Base-by-base conservation (phyloP, 2,888 invertebrate genomes). In the Caenorhabditis sp. region DNA sequence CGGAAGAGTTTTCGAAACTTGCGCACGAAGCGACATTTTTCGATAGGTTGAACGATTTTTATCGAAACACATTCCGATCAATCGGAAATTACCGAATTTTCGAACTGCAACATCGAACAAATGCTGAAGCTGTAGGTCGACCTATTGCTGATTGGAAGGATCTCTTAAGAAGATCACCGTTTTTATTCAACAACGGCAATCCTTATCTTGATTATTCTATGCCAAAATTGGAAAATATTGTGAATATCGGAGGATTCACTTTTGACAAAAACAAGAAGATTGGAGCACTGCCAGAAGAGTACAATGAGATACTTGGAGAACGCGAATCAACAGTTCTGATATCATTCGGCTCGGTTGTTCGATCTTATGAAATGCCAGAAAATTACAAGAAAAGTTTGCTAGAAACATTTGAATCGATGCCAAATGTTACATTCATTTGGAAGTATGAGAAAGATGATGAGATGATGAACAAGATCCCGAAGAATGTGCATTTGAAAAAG, bases 291-390 rank as follows among this genome's bases (percentile, higher is more conserved):
- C 21, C 58, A 8, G 58, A 58, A 6, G 72, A 73, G 0, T 73
- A 68, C 49, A 58, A 73, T 4, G 64, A 58, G 3, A 68, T 73
- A 50, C n/a, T 73, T 54, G 26, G 36, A 14, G 58, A 68, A 43
- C 12, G 43, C 12, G 3, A 10, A 8, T 62, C 68, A 8, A 73
- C 72, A 24, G 68, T 73, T 4, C 24, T 73, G 8, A 54, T 73
- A 36, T 73, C 72, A 1, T 73, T 73, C 55, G 72, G 72, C 14
- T 68, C 72, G 1, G 72, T 73, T 6, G 50, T 65, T 14, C 57
- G 58, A 17, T 68, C 68, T 19, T 58, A 50, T 36, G 68, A 73
- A 24, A 73, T 73, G 72, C 72, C 72, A 6, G 62, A 43, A 43
- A 17, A 43, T 10, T 43, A 17, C 43, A 43, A 43, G 17, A 43